Conservation (phyloP, 2,113 vertebrate species). For the Dasyurus viverrinus region DNA sequence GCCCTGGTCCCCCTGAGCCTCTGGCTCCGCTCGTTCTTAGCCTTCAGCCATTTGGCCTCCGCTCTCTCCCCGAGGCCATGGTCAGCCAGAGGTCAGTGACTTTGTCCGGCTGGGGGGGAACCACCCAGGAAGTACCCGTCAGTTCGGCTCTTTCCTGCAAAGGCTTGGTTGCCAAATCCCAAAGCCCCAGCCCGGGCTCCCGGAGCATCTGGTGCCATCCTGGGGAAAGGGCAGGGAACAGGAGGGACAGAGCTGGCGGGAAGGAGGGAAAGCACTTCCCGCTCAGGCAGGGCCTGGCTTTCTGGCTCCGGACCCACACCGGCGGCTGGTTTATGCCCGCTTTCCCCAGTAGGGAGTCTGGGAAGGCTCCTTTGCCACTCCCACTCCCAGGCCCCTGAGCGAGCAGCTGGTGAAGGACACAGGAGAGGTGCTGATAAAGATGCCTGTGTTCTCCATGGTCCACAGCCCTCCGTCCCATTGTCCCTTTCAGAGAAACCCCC, state of each 20-base stretch:
- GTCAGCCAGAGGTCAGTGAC: slow-evolving; percentile 62
- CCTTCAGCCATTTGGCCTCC: slow-evolving; percentile 37
- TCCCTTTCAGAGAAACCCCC: background rate
- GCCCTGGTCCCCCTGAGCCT: slow-evolving; percentile 59
- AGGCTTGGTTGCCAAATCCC: slow-evolving; percentile 31
- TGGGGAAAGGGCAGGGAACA: background rate
- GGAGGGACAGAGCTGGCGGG: background rate
- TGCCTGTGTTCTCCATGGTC: too few relatives aligned
- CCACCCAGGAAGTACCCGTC: slow-evolving; percentile 60
- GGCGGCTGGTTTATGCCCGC: background rate
- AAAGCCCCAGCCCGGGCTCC: background rate
- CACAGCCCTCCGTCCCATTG: background rate
- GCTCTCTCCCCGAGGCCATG: slow-evolving; percentile 23
- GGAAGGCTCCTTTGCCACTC: background rate
- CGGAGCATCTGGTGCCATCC: background rate
- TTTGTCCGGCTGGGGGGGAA: slow-evolving; percentile 4
- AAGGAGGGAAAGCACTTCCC: too few relatives aligned
- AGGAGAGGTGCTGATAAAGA: background rate
- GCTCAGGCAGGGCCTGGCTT: background rate
- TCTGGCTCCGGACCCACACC: background rate
- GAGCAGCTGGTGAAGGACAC: too few relatives aligned
- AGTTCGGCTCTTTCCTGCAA: slow-evolving; percentile 15
- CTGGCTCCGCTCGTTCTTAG: background rate
- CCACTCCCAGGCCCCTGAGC: background rate
- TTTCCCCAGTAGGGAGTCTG: background rate